phyloP scores from a whole-genome alignment of 1,140 invertebrate genomes.

The Rhyzopertha dominica region DNA sequence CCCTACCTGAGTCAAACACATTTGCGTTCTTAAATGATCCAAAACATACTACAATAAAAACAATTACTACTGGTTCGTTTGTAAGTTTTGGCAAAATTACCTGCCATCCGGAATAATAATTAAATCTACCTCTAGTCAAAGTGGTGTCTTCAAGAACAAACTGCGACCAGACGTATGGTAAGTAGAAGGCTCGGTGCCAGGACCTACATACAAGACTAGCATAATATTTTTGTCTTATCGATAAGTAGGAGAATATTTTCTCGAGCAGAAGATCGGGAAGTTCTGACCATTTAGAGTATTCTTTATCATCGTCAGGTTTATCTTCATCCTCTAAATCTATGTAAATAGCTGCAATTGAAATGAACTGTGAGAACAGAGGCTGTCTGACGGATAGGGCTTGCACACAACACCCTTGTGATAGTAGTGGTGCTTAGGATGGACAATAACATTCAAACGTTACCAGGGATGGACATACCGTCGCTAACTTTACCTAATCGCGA shows the following conservation, averaged over 20 bases:
- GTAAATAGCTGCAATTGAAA: slow-evolving; percentile 51
- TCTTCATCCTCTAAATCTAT: slow-evolving; percentile 55
- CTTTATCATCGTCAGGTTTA: slow-evolving; percentile 40
- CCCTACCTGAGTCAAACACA: slow-evolving; percentile 68
- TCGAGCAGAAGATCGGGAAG: slow-evolving; percentile 74
- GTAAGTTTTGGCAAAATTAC: slow-evolving; percentile 33
- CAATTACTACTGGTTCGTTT: slow-evolving; percentile 8
- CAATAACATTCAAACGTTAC: slow-evolving; percentile 3
- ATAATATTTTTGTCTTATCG: slow-evolving; percentile 64
- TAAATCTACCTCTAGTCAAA: slow-evolving; percentile 68
- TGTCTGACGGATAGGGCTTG: slow-evolving; percentile 14
- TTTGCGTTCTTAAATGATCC: slow-evolving; percentile 68
- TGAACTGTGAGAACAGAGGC: slow-evolving; percentile 6
- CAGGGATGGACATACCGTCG: background rate
- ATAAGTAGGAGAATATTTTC: slow-evolving; percentile 68
- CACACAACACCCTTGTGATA: slow-evolving; percentile 4
- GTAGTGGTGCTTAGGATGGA: background rate
- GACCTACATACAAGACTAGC: slow-evolving; percentile 65
- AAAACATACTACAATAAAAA: slow-evolving; percentile 56
- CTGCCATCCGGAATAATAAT: slow-evolving; percentile 80
- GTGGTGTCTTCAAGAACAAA: slow-evolving; percentile 70
- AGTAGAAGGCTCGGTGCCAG: slow-evolving; percentile 71
- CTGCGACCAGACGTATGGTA: slow-evolving; percentile 67
- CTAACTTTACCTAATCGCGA: background rate
- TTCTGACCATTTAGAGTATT: slow-evolving; percentile 60